A percentile compares a stretch with the other conserved stretches of the same genome.
phyloP scores from a whole-genome alignment of 2,797 vertebrate genomes.

The Cirrhinus mrigala region DNA sequence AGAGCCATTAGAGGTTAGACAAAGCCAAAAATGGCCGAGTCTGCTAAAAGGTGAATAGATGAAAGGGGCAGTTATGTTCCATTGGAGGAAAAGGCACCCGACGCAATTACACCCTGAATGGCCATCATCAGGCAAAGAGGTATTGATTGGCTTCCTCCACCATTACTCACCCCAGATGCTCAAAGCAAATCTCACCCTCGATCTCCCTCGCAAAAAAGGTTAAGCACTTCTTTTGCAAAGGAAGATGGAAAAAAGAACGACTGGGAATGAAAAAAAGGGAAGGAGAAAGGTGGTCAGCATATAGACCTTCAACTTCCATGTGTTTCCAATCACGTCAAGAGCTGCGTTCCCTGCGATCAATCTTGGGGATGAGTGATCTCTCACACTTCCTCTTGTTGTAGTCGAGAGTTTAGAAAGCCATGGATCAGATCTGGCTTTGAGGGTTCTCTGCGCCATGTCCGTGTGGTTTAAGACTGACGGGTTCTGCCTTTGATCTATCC shows the following conservation, averaged over 20 bases:
- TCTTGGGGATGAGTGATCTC: constrained; percentile 18
- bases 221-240: constrained; percentile 58
- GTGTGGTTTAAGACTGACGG: constrained; percentile 15
- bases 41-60: constrained; percentile 62
- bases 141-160: constrained; percentile 66
- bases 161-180: constrained; percentile 60
- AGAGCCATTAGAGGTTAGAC: constrained; percentile 56
- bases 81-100: constrained; percentile 67
- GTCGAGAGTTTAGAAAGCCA: constrained; percentile 1
- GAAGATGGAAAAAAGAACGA: constrained; percentile 15
- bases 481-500: constrained; percentile 55
- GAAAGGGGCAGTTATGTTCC: constrained; percentile 71
- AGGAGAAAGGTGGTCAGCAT: constrained; percentile 31
- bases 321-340: constrained; percentile 41
- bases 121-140: constrained; percentile 65
- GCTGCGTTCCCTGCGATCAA: constrained; percentile 22
- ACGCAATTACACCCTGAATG: constrained; percentile 64
- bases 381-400: constrained; percentile 31
- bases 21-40: constrained; percentile 57
- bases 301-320: constrained; percentile 34
- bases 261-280: constrained; percentile 33
- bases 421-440: constrained; percentile 39
- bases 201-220: constrained; percentile 51
- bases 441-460: neutral
- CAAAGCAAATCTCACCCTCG: constrained; percentile 59